A percentile compares a stretch with the other conserved stretches of the same genome.
Conservation (phyloP, 1,140 invertebrate genomes). For the Amphibalanus amphitrite region DNA sequence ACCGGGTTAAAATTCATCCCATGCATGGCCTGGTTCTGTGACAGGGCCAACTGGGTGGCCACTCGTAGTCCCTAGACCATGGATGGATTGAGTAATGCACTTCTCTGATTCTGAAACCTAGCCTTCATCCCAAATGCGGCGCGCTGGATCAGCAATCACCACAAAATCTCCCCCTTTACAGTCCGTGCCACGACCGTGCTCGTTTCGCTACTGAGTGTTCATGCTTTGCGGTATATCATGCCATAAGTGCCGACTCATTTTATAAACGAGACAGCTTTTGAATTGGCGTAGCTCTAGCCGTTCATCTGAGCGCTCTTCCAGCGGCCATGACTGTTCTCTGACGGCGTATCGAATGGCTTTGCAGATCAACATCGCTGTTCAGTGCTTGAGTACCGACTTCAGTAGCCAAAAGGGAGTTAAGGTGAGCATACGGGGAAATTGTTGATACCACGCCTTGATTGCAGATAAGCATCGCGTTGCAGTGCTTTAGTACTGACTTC, state of each 20-base stretch:
- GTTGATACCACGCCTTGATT: conserved; percentile 18
- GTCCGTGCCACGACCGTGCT: not conserved
- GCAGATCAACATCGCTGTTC: conserved; percentile 94
- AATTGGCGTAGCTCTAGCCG: not conserved
- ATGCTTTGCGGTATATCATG: not conserved
- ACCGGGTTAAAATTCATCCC: no score
- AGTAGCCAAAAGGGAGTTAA: conserved; percentile 99
- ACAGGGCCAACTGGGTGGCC: no score
- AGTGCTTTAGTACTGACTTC: conserved; percentile 98
- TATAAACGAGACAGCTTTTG: not conserved
- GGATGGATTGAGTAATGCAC: no score
- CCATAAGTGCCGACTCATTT: not conserved
- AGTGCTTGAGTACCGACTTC: conserved; percentile 98
- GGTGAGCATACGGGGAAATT: conserved; percentile 29
- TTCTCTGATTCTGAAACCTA: no score
- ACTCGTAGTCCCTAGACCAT: no score
- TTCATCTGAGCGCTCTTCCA: not conserved
- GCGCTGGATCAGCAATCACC: no score
- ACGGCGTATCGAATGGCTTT: conserved; percentile 23
- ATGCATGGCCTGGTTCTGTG: no score
- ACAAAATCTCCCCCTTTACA: no score
- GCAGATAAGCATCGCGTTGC: conserved; percentile 94
- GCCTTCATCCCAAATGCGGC: no score
- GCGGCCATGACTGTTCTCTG: not conserved
- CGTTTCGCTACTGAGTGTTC: not conserved